Percentiles rank a stretch among this genome's conserved stretches.
Conservation (phyloP, 2,888 invertebrate genomes). For the Chrysina gloriosa region DNA sequence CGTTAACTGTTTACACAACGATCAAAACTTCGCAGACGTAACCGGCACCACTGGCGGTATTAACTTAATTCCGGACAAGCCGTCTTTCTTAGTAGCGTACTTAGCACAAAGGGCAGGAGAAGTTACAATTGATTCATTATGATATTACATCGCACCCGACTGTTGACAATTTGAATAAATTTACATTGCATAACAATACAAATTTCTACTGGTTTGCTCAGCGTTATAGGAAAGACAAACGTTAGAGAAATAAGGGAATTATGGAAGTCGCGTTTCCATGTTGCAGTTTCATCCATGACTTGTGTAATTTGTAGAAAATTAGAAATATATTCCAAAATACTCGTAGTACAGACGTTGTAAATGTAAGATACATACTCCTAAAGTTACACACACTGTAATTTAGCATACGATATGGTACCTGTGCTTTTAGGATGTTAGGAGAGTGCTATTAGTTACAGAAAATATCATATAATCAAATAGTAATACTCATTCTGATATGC, state of each 20-base stretch:
- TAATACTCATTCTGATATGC: too few species aligned
- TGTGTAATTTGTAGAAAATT: not conserved
- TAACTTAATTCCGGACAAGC: conserved; percentile 2
- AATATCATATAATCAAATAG: too few species aligned
- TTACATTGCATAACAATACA: conserved; percentile 5
- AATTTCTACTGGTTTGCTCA: not conserved
- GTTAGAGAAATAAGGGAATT: conserved; percentile 6
- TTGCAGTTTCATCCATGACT: not conserved
- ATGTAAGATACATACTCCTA: too few species aligned
- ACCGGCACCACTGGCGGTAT: not conserved
- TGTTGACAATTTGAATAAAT: conserved; percentile 10
- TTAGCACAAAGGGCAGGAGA: not conserved
- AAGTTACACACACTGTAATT: too few species aligned
- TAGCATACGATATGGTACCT: too few species aligned
- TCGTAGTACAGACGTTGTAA: too few species aligned
- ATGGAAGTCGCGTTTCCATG: not conserved
- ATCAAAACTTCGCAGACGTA: conserved; percentile 3
- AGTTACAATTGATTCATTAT: conserved; percentile 22
- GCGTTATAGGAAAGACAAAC: conserved; percentile 1
- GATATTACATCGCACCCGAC: conserved; percentile 5
- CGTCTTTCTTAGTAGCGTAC: not conserved
- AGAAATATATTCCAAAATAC: too few species aligned
- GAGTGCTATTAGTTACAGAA: too few species aligned
- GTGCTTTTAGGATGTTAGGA: too few species aligned
- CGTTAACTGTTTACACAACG: not conserved